Percentiles rank a stretch among this genome's conserved stretches.
Evolutionary conservation across 2,888 invertebrate genomes (phyloP).

Genomic region (Sphinx pinastri): DNA sequence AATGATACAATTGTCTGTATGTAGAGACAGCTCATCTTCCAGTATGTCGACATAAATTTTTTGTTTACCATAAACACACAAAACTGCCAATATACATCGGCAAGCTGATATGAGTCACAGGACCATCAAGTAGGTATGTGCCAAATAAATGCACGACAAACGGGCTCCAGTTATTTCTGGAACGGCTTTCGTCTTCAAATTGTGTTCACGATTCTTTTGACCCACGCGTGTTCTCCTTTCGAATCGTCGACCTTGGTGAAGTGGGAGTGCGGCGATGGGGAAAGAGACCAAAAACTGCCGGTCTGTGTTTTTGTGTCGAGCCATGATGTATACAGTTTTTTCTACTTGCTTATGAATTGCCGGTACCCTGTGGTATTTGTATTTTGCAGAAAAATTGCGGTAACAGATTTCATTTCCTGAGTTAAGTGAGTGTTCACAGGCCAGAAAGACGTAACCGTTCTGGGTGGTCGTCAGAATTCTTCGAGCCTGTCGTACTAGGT

Average conservation of each 20-base stretch:
- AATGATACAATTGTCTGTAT: no score
- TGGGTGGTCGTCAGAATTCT: no score
- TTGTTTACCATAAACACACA: background rate
- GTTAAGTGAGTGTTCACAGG: no score
- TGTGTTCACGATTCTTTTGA: conserved; percentile 16
- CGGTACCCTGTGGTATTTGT: no score
- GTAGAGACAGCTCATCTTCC: no score
- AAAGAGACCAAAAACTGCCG: background rate
- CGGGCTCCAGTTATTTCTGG: conserved; percentile 27
- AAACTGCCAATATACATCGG: conserved; percentile 4
- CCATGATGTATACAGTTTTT: no score
- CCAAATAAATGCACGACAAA: conserved; percentile 26
- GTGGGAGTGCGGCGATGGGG: background rate
- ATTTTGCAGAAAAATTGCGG: no score
- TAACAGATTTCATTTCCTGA: no score
- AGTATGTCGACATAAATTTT: background rate
- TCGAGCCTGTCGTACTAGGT: no score
- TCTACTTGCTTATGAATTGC: no score
- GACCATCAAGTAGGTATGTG: conserved; percentile 17
- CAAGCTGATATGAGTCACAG: conserved; percentile 17
- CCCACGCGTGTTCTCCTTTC: conserved; percentile 15
- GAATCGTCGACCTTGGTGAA: conserved; percentile 14
- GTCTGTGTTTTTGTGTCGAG: no score
- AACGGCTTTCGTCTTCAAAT: conserved; percentile 23
- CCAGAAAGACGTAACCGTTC: no score